Percentiles rank a stretch among this genome's conserved stretches.
phyloP scores from a whole-genome alignment of 1,140 invertebrate genomes.

The Lanistes nyassanus region DNA sequence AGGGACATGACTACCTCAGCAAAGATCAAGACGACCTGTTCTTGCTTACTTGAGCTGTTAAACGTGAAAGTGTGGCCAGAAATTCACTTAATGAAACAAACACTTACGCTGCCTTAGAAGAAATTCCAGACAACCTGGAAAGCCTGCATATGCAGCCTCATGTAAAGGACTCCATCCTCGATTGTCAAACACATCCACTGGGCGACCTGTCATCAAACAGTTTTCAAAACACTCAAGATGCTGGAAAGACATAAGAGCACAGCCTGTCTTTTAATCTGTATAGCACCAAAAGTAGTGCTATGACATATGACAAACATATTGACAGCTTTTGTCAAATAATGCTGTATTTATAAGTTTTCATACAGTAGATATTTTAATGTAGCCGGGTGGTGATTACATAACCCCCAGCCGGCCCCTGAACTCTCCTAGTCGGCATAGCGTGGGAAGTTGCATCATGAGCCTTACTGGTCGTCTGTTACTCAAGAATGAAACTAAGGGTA shows the following conservation, averaged over 20 bases:
- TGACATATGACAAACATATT: background rate
- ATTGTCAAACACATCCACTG: slow-evolving; percentile 66
- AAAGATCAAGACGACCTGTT: no score
- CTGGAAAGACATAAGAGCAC: background rate
- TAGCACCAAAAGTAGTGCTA: background rate
- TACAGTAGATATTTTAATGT: no score
- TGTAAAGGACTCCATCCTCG: slow-evolving; percentile 67
- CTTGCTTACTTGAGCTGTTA: no score
- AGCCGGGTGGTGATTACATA: no score
- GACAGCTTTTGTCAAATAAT: background rate
- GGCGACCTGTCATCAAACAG: slow-evolving; percentile 42
- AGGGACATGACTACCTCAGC: no score
- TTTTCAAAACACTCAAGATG: background rate
- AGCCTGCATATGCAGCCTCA: slow-evolving; percentile 60
- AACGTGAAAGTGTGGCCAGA: background rate
- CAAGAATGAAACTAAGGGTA: no score
- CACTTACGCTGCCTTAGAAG: slow-evolving; percentile 46
- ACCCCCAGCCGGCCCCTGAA: no score
- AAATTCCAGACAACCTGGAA: slow-evolving; percentile 58
- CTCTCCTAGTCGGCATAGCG: no score
- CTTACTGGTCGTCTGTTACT: no score
- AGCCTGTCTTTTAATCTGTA: background rate
- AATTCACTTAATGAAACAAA: background rate
- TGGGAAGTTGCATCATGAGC: no score
- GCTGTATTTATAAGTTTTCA: background rate